phyloP scores from a whole-genome alignment of 1,140 invertebrate genomes.

The Battus philenor region DNA sequence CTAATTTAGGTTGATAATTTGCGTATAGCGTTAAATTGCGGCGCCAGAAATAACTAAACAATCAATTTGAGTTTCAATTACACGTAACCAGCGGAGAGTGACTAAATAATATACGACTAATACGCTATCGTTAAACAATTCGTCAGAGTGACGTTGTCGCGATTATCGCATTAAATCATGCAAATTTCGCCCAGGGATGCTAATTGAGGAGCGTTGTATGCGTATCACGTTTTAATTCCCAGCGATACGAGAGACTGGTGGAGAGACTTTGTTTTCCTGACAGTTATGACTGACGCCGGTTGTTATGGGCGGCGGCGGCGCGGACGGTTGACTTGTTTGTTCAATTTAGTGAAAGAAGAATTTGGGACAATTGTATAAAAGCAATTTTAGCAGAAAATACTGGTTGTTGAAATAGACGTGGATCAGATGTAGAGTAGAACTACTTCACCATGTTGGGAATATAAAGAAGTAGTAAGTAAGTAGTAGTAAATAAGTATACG shows the following conservation, averaged over 20 bases:
- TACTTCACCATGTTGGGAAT: too few relatives aligned
- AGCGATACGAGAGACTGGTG: conserved; percentile 2
- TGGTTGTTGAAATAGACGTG: too few relatives aligned
- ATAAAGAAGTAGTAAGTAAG: too few relatives aligned
- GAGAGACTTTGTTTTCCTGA: conserved; percentile 3
- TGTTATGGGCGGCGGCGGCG: neutral
- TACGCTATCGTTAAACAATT: conserved; percentile 24
- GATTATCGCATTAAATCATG: conserved; percentile 39
- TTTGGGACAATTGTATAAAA: too few relatives aligned
- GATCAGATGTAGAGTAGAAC: too few relatives aligned
- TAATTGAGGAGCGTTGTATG: conserved; percentile 19
- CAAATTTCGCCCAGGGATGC: conserved; percentile 31
- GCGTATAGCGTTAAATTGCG: too few relatives aligned
- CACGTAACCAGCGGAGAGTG: conserved; percentile 1
- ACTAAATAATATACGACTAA: conserved; percentile 28
- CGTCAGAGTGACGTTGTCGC: conserved; percentile 27
- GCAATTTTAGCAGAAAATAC: too few relatives aligned
- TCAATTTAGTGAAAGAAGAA: too few relatives aligned
- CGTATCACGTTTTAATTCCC: conserved; percentile 13
- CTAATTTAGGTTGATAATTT: too few relatives aligned
- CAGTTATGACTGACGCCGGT: conserved; percentile 1
- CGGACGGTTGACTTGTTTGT: neutral
- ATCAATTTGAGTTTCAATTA: too few relatives aligned
- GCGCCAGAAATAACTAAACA: too few relatives aligned
- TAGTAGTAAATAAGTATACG: too few relatives aligned